Percentiles rank a stretch among this genome's conserved stretches.
Conservation (phyloP, 2,113 vertebrate genomes). For the Nipponia nippon region DNA sequence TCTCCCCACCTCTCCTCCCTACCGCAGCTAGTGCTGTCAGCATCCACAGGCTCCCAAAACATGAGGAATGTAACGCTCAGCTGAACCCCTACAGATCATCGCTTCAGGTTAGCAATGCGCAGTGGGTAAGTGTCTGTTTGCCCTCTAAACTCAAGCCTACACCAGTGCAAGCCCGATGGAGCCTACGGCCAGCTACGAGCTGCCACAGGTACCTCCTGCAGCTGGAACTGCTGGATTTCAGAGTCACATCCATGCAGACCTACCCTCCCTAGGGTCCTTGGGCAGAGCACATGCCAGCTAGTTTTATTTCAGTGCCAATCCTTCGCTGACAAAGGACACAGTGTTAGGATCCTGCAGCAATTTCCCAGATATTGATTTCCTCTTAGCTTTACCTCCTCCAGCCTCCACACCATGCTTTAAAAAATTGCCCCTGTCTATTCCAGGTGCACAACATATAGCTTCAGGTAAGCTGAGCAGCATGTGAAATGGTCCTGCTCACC, state of each 20-base stretch:
- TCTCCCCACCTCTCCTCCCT: neutral
- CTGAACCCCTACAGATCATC: neutral
- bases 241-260: neutral
- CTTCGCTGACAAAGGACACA: neutral
- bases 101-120: accelerated
- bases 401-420: neutral
- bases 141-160: neutral
- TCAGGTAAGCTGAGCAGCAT: neutral
- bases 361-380: slow-evolving; percentile 24
- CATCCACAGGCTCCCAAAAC: neutral
- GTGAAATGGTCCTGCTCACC: neutral
- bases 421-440: neutral
- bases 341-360: neutral
- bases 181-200: accelerated
- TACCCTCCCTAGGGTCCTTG: neutral
- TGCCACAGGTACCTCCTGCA: neutral
- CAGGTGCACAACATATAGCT: neutral
- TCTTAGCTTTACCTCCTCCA: neutral
- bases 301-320: neutral
- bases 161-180: neutral
- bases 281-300: neutral
- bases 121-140: neutral
- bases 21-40: neutral
- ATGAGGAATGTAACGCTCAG: no score
- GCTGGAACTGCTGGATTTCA: neutral